A percentile compares a stretch with the other conserved stretches of the same genome.
Evolutionary conservation across 2,888 invertebrate genomes (phyloP).

Genomic region (Pristionchus japonicus): DNA sequence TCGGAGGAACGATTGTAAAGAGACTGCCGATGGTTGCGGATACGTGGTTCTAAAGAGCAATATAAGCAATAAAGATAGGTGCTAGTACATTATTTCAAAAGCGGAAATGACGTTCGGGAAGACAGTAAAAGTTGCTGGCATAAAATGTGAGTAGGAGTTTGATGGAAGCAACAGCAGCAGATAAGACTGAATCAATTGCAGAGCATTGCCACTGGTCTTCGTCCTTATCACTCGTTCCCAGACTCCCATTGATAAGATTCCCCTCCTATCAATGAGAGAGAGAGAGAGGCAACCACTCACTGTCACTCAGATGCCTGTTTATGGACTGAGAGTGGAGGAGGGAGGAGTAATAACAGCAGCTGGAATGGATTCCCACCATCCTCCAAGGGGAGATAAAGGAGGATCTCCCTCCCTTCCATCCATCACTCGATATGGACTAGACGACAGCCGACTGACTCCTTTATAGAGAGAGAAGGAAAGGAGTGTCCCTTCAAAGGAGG

Average conservation of each 20-base stretch:
- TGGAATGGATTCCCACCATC: background rate
- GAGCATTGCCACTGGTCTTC: background rate
- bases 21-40: background rate
- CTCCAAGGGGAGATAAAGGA: background rate
- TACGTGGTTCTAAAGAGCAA: too few relatives aligned
- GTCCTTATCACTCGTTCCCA: background rate
- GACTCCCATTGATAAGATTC: background rate
- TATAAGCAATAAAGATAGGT: too few relatives aligned
- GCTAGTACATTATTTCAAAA: too few relatives aligned
- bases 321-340: background rate
- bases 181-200: background rate
- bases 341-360: constrained; percentile 21
- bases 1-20: background rate
- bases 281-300: background rate
- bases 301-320: background rate
- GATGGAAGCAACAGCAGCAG: background rate
- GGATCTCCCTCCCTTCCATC: background rate
- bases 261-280: background rate
- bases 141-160: background rate
- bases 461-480: background rate
- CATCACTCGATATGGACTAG: constrained; percentile 31
- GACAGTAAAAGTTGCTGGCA: background rate
- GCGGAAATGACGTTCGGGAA: background rate
- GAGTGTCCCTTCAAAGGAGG: background rate
- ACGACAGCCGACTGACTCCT: constrained; percentile 23